A percentile compares a stretch with the other conserved stretches of the same genome.
These are phyloP conservation scores for Onychomys torridus DNA, from an alignment of 2,797 vertebrate species.

Conservation along the genomic window DNA sequence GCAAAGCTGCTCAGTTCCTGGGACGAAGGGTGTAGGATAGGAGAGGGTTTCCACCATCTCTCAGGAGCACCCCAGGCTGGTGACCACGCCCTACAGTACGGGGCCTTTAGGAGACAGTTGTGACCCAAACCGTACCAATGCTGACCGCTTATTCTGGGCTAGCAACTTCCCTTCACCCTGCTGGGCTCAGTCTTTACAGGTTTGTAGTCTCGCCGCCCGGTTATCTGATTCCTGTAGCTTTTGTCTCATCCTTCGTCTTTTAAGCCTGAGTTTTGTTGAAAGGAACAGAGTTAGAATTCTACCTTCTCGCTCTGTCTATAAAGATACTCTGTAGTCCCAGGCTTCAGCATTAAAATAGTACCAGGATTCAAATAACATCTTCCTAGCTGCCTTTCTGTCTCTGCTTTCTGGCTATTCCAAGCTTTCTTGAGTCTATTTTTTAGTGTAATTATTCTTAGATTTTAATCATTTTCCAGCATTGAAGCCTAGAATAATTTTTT, in stretches of 20 bases:
- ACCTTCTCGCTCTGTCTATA: not conserved
- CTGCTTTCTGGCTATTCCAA: conserved; percentile 23
- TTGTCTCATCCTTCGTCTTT: not conserved
- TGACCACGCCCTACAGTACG: not conserved
- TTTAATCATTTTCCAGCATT: not conserved
- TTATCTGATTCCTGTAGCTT: not conserved
- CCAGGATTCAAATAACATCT: conserved; percentile 57
- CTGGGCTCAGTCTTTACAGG: not conserved
- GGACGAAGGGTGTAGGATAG: not conserved
- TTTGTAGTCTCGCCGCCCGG: not conserved
- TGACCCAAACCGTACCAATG: not conserved
- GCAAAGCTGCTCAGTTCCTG: not conserved
- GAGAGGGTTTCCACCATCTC: not conserved
- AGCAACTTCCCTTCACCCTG: not conserved
- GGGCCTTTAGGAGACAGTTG: not conserved
- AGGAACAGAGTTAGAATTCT: not conserved
- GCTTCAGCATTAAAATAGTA: conserved; percentile 53
- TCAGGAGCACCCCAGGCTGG: not conserved
- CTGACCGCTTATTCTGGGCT: not conserved
- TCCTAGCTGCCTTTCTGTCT: conserved; percentile 37
- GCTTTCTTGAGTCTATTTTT: conserved; percentile 40
- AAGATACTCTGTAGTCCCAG: conserved; percentile 36
- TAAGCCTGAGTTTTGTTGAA: not conserved
- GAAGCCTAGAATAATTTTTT: conserved; percentile 24
- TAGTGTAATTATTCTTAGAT: conserved; percentile 43